Evolutionary conservation across 2,888 invertebrate species (phyloP).

Genomic region (Nomada ruficornis): DNA sequence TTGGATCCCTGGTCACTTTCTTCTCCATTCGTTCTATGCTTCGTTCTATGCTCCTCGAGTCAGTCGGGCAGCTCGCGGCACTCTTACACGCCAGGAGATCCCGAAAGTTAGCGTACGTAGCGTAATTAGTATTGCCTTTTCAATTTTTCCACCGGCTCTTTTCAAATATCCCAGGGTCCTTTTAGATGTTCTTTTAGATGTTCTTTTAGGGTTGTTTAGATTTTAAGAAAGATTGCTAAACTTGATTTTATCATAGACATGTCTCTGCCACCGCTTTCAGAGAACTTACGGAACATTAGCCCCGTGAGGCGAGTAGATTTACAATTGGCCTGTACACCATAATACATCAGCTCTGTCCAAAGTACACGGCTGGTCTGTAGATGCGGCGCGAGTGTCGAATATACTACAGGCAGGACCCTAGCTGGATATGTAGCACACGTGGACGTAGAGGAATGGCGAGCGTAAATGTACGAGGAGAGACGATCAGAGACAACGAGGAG

Average conservation of each 20-base stretch:
- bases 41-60: background rate
- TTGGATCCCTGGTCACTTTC: constrained; percentile 55
- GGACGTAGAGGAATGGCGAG: constrained; percentile 63
- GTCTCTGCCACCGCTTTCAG: too few relatives aligned
- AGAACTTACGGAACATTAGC: too few relatives aligned
- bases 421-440: constrained; percentile 59
- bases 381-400: constrained; percentile 41
- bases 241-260: too few relatives aligned
- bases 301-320: constrained; percentile 2
- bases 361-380: constrained; percentile 28
- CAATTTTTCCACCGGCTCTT: background rate
- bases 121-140: background rate
- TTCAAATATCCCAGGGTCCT: too few relatives aligned
- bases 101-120: too few relatives aligned
- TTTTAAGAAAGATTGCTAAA: too few relatives aligned
- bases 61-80: background rate
- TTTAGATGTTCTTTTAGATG: too few relatives aligned
- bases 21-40: background rate
- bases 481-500: constrained; percentile 53
- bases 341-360: constrained; percentile 34
- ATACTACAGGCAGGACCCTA: constrained; percentile 41
- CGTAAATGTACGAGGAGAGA: constrained; percentile 65
- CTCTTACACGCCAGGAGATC: too few relatives aligned
- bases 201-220: too few relatives aligned
- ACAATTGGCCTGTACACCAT: constrained; percentile 22